A percentile compares a stretch with the other conserved stretches of the same genome.
Evolutionary conservation across 2,797 vertebrate genomes (phyloP).

Genomic region (Petrocephalus sullivani): DNA sequence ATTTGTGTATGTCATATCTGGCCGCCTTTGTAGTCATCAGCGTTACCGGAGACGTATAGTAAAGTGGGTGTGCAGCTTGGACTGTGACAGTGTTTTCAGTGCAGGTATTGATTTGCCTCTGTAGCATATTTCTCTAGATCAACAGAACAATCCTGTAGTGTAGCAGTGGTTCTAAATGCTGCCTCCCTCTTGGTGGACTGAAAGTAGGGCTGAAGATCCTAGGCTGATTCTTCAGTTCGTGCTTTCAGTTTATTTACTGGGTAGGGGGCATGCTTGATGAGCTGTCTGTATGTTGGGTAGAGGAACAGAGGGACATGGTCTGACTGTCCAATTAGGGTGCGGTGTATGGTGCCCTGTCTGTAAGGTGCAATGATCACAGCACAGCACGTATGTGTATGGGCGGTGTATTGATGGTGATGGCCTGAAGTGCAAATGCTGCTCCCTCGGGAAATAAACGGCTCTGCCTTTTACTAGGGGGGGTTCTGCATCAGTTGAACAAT

Average conservation of each 20-base stretch:
- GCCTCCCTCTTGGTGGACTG: background rate
- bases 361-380: background rate
- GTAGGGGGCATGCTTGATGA: too few relatives aligned
- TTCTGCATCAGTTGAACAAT: background rate
- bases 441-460: background rate
- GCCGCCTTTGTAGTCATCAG: background rate
- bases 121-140: background rate
- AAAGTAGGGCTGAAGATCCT: background rate
- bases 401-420: background rate
- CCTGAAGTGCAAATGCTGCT: background rate
- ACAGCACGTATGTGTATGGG: background rate
- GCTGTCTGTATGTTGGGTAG: background rate
- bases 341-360: background rate
- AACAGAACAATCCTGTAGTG: background rate
- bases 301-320: background rate
- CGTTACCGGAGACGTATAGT: background rate
- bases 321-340: background rate
- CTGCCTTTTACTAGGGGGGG: background rate
- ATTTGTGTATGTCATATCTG: background rate
- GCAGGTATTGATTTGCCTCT: background rate
- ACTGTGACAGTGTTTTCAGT: background rate
- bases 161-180: background rate
- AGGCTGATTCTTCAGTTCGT: background rate
- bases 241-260: too few relatives aligned
- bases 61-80: background rate